These are phyloP conservation scores for Dinomys branickii DNA, from an alignment of 2,113 vertebrate species.

Conservation along the genomic window DNA sequence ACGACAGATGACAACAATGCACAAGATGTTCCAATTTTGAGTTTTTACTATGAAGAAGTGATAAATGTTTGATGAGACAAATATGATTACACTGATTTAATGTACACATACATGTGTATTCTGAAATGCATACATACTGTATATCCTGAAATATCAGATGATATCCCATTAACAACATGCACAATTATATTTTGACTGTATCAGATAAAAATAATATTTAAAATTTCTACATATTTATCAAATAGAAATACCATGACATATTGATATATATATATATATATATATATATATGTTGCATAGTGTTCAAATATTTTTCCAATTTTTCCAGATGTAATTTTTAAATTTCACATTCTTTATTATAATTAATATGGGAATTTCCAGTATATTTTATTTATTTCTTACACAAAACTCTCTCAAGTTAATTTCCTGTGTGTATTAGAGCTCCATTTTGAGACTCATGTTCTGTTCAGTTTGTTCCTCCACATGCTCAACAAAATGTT, in stretches of 20 bases:
- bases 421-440: not conserved
- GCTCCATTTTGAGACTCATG: not conserved
- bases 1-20: not conserved
- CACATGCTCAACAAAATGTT: not conserved
- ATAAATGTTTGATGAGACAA: not conserved
- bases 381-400: constrained; percentile 13
- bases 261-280: not conserved
- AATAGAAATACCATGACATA: not conserved
- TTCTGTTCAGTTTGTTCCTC: not conserved
- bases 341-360: not conserved
- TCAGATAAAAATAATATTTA: not conserved
- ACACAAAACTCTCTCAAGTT: not conserved
- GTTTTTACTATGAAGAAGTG: not conserved
- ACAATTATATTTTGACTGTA: not conserved
- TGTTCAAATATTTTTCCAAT: not conserved
- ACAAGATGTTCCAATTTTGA: not conserved
- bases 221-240: not conserved
- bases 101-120: no score
- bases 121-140: not conserved
- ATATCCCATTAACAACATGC: not conserved
- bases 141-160: not conserved
- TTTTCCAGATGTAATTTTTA: not conserved
- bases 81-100: not conserved
- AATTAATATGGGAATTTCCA: not conserved
- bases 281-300: not conserved